These are phyloP conservation scores for Tapirus indicus DNA, from an alignment of 2,797 vertebrate genomes.

Conservation along the genomic window DNA sequence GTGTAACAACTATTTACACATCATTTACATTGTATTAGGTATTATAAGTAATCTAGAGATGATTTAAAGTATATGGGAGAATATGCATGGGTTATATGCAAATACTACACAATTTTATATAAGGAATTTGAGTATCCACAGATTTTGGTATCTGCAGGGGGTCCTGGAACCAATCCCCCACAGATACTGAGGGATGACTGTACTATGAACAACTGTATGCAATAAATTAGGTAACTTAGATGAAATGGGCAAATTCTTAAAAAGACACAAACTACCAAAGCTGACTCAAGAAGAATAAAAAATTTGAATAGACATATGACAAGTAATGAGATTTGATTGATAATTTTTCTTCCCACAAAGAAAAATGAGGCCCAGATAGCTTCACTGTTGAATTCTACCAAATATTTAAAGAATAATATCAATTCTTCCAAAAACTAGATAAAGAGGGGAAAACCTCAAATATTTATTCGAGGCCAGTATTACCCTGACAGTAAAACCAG, in stretches of 20 bases:
- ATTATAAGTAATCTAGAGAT: no score
- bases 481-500: neutral
- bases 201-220: neutral
- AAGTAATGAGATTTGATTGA: neutral
- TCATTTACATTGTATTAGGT: no score
- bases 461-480: neutral
- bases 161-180: no score
- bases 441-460: neutral
- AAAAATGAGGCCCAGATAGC: neutral
- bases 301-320: neutral
- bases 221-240: neutral
- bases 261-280: neutral
- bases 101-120: no score
- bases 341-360: neutral
- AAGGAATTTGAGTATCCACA: no score
- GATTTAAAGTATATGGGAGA: no score
- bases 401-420: neutral
- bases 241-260: neutral
- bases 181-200: no score
- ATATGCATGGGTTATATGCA: no score
- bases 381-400: neutral
- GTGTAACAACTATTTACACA: no score
- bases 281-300: neutral
- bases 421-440: neutral
- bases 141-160: no score